Evolutionary conservation across 2,797 vertebrate genomes (phyloP), one percentile per base, ranked within the genome.

Genomic region (Hipposideros larvatus): DNA sequence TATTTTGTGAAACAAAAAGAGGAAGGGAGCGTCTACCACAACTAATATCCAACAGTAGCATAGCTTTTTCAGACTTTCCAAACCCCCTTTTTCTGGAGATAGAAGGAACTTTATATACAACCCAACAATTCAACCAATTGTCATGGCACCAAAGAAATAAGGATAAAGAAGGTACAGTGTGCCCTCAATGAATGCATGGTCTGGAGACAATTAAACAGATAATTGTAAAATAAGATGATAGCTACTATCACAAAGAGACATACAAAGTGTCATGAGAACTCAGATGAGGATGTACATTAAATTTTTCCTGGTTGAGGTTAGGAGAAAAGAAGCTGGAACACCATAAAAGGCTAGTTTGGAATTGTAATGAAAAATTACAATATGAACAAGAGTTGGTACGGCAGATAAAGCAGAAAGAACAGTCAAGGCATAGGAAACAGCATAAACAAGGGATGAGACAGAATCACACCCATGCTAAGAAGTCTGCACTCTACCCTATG

Each of bases 21-120:
- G 7, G 48, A 71, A 1, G 18, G 34, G 7, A 94, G 66, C 79
- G 16, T 37, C 53, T 68, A 91, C 21, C 53, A 92, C n/a, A 95
- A 85, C 28, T 53, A 78, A 94, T 74, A 95, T 19, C 70, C 34
- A 97, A 78, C 1, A 80, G 19, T 2, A 92, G n/a, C 61, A 85
- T 0, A 82, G 21, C 22, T 75, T 86, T 82, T 85, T 90, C 28
- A 94, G 77, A 84, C 43, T 92, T 79, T 63, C 22, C 34, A 94
- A 95, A 88, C 55, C 83, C 55, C 22, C 51, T 92, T 95, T 88
- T 78, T 85, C 71, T 96, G 48, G 34, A 92, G 15, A 90, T 2
- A 87, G 41, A 5, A 94, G 41, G 48, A 89, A 86, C 14, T 91
- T 63, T 51, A 68, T 28, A 86, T 10, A 74, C 5, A 90, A 70